phyloP scores from a whole-genome alignment of 1,140 invertebrate genomes.

The Piezodorus guildinii region DNA sequence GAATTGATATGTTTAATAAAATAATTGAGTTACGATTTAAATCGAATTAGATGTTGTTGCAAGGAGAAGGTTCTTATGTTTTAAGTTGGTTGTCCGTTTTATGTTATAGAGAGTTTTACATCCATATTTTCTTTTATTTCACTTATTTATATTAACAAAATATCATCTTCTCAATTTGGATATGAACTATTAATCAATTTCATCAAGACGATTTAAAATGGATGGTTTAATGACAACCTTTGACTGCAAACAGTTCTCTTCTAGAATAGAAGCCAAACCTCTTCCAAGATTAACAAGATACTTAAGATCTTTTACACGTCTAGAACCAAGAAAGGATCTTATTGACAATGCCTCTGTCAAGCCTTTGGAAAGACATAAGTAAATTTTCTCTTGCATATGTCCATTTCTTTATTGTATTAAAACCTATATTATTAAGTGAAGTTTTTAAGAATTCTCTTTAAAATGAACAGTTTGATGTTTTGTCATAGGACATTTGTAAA shows the following conservation, averaged over 20 bases:
- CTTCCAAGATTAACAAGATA: constrained; percentile 30
- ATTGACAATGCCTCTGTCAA: constrained; percentile 13
- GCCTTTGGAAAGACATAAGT: neutral
- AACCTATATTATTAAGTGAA: too few relatives aligned
- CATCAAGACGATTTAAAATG: neutral
- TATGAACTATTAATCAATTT: neutral
- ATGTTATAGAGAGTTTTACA: neutral
- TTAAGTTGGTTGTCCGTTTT: neutral
- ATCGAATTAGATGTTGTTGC: too few relatives aligned
- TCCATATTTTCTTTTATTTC: neutral
- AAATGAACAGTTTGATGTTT: too few relatives aligned
- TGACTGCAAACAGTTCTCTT: neutral
- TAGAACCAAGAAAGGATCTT: constrained; percentile 26
- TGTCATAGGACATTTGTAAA: too few relatives aligned
- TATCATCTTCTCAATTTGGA: neutral
- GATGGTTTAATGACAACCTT: neutral
- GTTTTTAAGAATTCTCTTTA: too few relatives aligned
- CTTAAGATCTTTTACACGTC: constrained; percentile 27
- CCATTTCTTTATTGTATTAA: too few relatives aligned
- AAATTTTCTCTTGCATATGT: neutral
- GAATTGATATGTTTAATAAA: too few relatives aligned
- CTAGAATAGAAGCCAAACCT: constrained; percentile 1
- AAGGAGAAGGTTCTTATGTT: neutral
- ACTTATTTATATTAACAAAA: neutral
- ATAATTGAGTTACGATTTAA: too few relatives aligned